Evolutionary conservation across 2,797 vertebrate species (phyloP).

Genomic region (Tokudaia tokunoshimensis): DNA sequence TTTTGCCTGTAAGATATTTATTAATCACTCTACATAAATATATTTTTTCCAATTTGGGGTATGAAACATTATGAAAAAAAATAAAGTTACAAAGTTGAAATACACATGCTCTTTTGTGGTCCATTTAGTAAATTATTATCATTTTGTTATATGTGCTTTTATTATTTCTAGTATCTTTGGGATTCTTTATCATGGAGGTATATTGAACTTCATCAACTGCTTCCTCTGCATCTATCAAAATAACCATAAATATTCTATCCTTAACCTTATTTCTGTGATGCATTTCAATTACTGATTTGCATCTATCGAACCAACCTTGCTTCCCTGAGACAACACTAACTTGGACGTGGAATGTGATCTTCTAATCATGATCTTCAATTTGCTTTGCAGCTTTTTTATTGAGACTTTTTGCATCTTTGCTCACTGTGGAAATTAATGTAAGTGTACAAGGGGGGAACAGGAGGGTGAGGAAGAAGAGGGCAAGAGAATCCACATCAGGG

Average conservation of each 20-base stretch:
- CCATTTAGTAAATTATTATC: not conserved
- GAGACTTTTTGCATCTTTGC: not conserved
- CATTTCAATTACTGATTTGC: not conserved
- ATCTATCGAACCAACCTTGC: not conserved
- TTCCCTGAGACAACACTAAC: not conserved
- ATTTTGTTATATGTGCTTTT: not conserved
- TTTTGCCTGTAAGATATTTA: not conserved
- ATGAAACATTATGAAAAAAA: not conserved
- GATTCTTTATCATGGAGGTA: not conserved
- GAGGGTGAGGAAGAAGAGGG: not conserved
- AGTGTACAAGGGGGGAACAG: not conserved
- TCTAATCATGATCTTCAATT: not conserved
- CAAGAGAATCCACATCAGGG: not conserved
- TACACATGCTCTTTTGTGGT: not conserved
- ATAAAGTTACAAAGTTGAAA: slow-evolving; percentile 4
- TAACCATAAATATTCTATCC: not conserved
- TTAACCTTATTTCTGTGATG: not conserved
- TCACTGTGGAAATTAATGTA: not conserved
- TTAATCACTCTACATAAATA: not conserved
- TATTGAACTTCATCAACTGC: not conserved
- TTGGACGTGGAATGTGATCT: not conserved
- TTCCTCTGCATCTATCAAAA: not conserved
- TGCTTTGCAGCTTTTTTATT: not conserved
- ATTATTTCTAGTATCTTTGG: not conserved
- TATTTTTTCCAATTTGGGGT: not conserved